Conservation (phyloP, 2,113 vertebrate genomes). For the Neogale vison region DNA sequence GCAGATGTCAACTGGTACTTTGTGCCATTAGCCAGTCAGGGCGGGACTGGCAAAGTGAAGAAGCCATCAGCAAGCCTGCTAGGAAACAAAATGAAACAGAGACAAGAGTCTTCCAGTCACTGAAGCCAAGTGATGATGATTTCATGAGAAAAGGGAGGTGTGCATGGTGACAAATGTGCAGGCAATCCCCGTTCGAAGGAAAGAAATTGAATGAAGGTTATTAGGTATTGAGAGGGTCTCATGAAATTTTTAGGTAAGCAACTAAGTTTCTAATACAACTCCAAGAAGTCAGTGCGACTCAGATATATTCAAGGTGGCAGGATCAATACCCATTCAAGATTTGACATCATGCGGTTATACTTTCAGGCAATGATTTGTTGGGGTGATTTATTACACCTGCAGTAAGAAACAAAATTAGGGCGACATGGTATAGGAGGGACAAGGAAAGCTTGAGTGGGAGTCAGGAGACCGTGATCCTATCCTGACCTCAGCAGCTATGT, state of each 20-base stretch:
- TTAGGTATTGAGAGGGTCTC: not conserved
- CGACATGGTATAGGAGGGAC: accelerated
- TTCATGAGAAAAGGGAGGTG: not conserved
- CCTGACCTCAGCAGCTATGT: accelerated
- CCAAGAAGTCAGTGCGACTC: not conserved
- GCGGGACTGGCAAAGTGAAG: not conserved
- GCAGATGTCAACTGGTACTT: not conserved
- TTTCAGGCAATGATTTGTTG: not conserved
- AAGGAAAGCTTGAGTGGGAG: not conserved
- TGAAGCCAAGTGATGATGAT: not conserved
- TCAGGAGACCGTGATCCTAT: not conserved
- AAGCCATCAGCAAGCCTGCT: not conserved
- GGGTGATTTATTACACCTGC: not conserved
- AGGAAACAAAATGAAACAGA: not conserved
- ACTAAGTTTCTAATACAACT: not conserved
- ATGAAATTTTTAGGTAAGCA: not conserved
- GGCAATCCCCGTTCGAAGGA: not conserved
- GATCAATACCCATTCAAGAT: not conserved
- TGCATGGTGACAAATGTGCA: not conserved
- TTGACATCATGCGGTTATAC: not conserved
- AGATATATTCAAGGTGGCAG: not conserved
- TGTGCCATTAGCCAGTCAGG: not conserved
- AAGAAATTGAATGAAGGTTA: not conserved
- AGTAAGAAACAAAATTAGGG: not conserved
- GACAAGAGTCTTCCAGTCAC: not conserved